Conservation (phyloP, 2,797 vertebrate genomes). For the Brachyalestes nurse region DNA sequence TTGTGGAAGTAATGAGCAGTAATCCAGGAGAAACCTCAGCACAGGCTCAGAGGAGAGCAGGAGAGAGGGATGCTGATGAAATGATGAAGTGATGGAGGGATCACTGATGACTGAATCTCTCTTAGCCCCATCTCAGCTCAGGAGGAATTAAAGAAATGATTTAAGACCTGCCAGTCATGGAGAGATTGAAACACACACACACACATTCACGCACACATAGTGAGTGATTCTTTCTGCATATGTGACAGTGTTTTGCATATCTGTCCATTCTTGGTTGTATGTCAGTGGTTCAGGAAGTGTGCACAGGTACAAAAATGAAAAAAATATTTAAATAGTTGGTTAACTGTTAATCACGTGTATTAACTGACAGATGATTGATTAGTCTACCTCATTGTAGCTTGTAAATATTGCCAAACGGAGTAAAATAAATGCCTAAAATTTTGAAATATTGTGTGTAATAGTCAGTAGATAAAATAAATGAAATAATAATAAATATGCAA, state of each 20-base stretch:
- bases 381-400: too few relatives aligned
- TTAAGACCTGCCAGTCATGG: conserved; percentile 27
- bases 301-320: not conserved
- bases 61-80: not conserved
- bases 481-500: too few relatives aligned
- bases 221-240: not conserved
- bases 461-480: too few relatives aligned
- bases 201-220: not conserved
- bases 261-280: not conserved
- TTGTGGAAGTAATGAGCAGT: conserved; percentile 45
- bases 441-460: too few relatives aligned
- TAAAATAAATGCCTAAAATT: too few relatives aligned
- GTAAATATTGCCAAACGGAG: too few relatives aligned
- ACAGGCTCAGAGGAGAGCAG: conserved; percentile 7
- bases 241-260: not conserved
- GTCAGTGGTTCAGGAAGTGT: not conserved
- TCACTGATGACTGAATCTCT: conserved; percentile 2
- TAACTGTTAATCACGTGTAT: too few relatives aligned
- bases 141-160: conserved; percentile 23
- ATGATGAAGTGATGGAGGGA: conserved; percentile 39
- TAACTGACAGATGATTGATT: too few relatives aligned
- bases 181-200: not conserved
- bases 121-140: not conserved
- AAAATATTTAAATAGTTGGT: too few relatives aligned
- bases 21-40: conserved; percentile 15